Evolutionary conservation across 2,113 vertebrate genomes (phyloP).

Genomic region (Cacatua alba): DNA sequence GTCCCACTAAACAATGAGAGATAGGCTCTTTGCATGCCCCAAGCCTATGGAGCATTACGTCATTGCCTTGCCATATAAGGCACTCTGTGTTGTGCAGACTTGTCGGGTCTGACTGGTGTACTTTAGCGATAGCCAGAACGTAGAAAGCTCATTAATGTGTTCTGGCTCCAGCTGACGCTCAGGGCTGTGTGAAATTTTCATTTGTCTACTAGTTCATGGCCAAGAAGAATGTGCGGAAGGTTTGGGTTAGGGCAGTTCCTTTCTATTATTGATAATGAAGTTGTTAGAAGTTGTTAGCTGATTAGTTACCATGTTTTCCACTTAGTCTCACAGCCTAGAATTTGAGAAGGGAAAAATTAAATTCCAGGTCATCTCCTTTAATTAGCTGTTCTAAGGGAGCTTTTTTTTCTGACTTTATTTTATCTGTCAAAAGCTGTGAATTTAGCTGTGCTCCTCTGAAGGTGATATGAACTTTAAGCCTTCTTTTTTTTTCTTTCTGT

Average conservation of each 20-base stretch:
- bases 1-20: constrained; percentile 91
- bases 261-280: constrained; percentile 56
- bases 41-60: constrained; percentile 93
- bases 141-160: constrained; percentile 47
- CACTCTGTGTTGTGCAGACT: constrained; percentile 79
- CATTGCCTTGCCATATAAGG: constrained; percentile 95
- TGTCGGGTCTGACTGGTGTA: constrained; percentile 69
- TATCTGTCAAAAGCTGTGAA: neutral
- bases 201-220: constrained; percentile 54
- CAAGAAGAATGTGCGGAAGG: constrained; percentile 67
- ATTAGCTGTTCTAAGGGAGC: neutral
- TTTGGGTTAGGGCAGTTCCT: constrained; percentile 65
- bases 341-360: neutral
- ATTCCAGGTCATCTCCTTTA: neutral
- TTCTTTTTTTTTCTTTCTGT: constrained; percentile 48
- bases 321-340: neutral
- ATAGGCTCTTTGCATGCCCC: constrained; percentile 81
- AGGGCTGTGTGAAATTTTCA: constrained; percentile 69
- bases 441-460: constrained; percentile 8
- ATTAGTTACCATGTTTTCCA: neutral
- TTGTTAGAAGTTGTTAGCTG: constrained; percentile 23
- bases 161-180: constrained; percentile 59
- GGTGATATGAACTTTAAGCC: constrained; percentile 50
- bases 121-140: constrained; percentile 60
- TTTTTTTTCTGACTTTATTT: neutral